Conservation (phyloP, 2,888 invertebrate species). For the Callyntrura guangdongensis region DNA sequence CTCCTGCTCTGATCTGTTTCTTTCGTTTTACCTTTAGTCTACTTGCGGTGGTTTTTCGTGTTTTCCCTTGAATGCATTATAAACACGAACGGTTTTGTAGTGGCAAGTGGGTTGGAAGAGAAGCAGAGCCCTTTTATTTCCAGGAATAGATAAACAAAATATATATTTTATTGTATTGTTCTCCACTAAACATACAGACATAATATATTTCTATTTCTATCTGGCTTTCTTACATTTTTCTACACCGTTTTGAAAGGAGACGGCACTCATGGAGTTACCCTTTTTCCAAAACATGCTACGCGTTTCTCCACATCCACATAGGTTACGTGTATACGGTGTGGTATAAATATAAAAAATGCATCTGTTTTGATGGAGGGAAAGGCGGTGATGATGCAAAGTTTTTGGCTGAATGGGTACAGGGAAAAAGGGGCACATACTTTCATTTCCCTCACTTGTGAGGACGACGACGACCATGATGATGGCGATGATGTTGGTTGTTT, state of each 20-base stretch:
- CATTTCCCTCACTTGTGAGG: slow-evolving; percentile 40
- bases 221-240: slow-evolving; percentile 27
- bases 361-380: slow-evolving; percentile 24
- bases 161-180: slow-evolving; percentile 35
- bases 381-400: slow-evolving; percentile 33
- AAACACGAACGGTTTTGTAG: slow-evolving; percentile 8
- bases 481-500: neutral
- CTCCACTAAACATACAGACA: slow-evolving; percentile 24
- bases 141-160: slow-evolving; percentile 25
- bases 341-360: slow-evolving; percentile 17
- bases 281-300: slow-evolving; percentile 30
- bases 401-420: slow-evolving; percentile 12
- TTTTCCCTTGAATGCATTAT: slow-evolving; percentile 35
- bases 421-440: slow-evolving; percentile 24
- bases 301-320: neutral
- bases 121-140: slow-evolving; percentile 8
- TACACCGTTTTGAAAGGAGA: neutral
- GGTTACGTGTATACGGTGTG: neutral
- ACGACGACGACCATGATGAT: neutral
- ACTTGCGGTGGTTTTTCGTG: slow-evolving; percentile 35
- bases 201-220: neutral
- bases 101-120: slow-evolving; percentile 2
- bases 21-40: neutral
- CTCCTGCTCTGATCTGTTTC: neutral
- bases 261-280: slow-evolving; percentile 24